These are phyloP conservation scores for Enteromius trimaculatus DNA, from an alignment of 2,797 vertebrate species.

Conservation along the genomic window DNA sequence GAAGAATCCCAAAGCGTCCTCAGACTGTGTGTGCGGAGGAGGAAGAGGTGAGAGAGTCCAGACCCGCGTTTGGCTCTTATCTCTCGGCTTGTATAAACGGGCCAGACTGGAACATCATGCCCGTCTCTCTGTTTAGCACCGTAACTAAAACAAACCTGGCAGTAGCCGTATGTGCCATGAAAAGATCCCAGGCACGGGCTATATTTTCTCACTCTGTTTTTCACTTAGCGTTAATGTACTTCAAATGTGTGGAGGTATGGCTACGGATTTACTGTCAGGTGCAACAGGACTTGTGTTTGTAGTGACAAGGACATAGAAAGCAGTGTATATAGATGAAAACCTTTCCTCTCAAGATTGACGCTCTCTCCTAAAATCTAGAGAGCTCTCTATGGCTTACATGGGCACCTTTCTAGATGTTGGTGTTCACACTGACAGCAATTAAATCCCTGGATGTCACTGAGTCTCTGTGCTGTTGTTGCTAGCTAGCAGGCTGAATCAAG, in stretches of 20 bases:
- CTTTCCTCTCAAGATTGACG: neutral
- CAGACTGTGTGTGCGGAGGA: slow-evolving; percentile 1
- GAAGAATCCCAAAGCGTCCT: slow-evolving; percentile 35
- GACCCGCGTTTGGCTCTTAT: slow-evolving; percentile 50
- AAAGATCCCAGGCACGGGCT: slow-evolving; percentile 20
- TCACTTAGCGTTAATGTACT: slow-evolving; percentile 17
- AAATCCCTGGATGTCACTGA: neutral
- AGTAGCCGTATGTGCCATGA: slow-evolving; percentile 21
- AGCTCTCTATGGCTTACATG: slow-evolving; percentile 1
- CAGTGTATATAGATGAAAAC: neutral
- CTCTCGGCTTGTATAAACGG: slow-evolving; percentile 51
- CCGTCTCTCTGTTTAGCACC: slow-evolving; percentile 51
- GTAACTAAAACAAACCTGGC: slow-evolving; percentile 59
- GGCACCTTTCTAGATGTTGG: neutral
- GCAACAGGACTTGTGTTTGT: neutral
- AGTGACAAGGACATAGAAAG: neutral
- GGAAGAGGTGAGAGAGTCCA: slow-evolving; percentile 42
- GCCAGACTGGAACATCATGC: slow-evolving; percentile 39
- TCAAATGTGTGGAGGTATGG: slow-evolving; percentile 17
- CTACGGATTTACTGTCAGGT: slow-evolving; percentile 14
- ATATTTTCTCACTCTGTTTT: slow-evolving; percentile 31
- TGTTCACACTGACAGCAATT: slow-evolving; percentile 23
- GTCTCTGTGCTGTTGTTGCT: neutral
- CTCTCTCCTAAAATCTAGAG: neutral
- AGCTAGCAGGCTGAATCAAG: neutral